Base-by-base conservation (phyloP, 1,140 invertebrate genomes). In the Aphelenchoides fujianensis region DNA sequence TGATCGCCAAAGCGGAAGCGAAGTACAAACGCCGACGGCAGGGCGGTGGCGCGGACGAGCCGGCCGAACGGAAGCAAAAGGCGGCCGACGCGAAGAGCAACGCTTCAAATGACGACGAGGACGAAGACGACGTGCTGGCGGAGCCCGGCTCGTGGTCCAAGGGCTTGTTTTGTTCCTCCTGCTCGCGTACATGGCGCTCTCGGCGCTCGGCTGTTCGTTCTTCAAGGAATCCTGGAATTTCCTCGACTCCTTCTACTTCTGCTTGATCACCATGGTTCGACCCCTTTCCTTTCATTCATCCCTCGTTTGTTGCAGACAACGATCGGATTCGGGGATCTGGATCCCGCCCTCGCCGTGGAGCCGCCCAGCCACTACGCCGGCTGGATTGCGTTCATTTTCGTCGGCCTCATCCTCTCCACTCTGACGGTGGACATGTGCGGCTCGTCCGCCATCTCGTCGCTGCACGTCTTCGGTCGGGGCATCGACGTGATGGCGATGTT, bases 331-430 rank as follows among this genome's bases (percentile, higher is more conserved):
- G 76, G 76, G 9, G 76, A 78, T 54, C 59, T 78, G 32, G 79
- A 57, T 32, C 76, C 76, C 16, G 74, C 68, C 30, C 28, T 62
- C 30, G 75, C 76, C 27, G 30, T 41, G 54, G 57, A 67, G 19
- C 19, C 28, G n/a, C 27, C 54, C 27, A 41, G 55, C 19, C 75
- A 78, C 32, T 81, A 78, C 69, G 41, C 30, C 27, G 75, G 79
- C 12, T 78, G 76, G 76, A 78, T 78, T 69, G n/a, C 70, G n/a
- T 78, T 78, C 36, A 78, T 78, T 48, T 72, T 81, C 37, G 77
- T 62, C 19, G 76, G 76, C 5, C 48, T 78, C 31, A 80, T 74
- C 28, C 54, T 78, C 12, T 71, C 55, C n/a, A 78, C 76, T 12
- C 41, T 78, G 1, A 80, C 76, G 19, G 76, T 78, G 19, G 72